Evolutionary conservation across 2,888 invertebrate genomes (phyloP).

Genomic region (Dendrolimus houi): DNA sequence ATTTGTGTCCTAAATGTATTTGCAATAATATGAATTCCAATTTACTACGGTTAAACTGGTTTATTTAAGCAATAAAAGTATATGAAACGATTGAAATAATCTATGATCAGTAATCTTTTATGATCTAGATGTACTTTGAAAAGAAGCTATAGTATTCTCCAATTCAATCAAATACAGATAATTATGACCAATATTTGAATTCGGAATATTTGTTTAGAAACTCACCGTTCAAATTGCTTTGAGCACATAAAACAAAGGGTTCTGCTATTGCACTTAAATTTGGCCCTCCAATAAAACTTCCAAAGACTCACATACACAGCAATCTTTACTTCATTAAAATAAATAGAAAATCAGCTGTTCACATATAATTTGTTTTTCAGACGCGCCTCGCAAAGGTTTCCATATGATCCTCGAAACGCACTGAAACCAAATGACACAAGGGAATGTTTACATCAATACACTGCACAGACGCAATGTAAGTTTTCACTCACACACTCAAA

Average conservation of each 20-base stretch:
- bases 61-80: too few relatives aligned
- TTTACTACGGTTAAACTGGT: too few relatives aligned
- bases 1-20: not conserved
- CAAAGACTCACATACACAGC: constrained; percentile 21
- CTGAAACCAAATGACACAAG: constrained; percentile 62
- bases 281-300: constrained; percentile 10
- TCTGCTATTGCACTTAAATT: constrained; percentile 19
- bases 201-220: not conserved
- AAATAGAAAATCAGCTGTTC: constrained; percentile 49
- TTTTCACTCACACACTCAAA: constrained; percentile 41
- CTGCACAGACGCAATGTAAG: constrained; percentile 44
- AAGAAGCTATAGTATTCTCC: too few relatives aligned
- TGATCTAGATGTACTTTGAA: too few relatives aligned
- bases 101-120: too few relatives aligned
- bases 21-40: too few relatives aligned
- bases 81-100: too few relatives aligned
- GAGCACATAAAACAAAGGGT: constrained; percentile 17
- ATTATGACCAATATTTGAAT: too few relatives aligned
- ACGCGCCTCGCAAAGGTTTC: constrained; percentile 37
- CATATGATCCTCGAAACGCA: constrained; percentile 54
- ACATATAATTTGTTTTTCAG: constrained; percentile 35
- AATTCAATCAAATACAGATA: too few relatives aligned
- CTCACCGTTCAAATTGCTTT: not conserved
- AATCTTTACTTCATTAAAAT: constrained; percentile 22
- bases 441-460: constrained; percentile 67